Evolutionary conservation across 2,797 vertebrate genomes (phyloP), one percentile per base, ranked within the genome.

Genomic region (Myioborus miniatus): DNA sequence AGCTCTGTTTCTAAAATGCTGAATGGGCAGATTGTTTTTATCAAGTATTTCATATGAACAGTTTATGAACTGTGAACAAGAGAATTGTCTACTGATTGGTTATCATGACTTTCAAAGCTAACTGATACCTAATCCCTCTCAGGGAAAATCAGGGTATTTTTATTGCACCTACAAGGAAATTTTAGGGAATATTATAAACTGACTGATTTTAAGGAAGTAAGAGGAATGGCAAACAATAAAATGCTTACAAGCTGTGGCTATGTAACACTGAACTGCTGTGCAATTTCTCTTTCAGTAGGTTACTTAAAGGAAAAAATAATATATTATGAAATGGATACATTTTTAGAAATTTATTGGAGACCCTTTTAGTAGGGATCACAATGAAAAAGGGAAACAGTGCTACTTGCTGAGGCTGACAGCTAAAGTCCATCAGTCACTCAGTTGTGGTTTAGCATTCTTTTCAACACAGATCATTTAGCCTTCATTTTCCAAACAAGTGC

Each of bases 51-150:
- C 41, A 39, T 71, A 44, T 5, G 58, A 86, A 52, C 52, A 56
- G 52, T 77, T 83, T 74, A 93, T 59, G 68, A 95, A 64, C 62
- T 44, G 59, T 85, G 90, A 95, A 87, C 62, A 86, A 81, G 53
- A 77, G 17, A 39, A 46, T 53, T 58, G 49, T 58, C 43, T 65
- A n/a, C 50, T 76, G 24, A 72, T 64, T 60, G 52, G n/a, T 72
- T 78, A 78, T 81, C 68, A 53, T 49, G 58, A 65, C 71, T 95
- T 92, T 90, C 81, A 80, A 62, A 83, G 32, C 56, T 71, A 89
- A 87, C 49, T 55, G 69, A 90, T 39, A 93, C 9, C 47, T 65
- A 69, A 78, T 9, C 15, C 16, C 21, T 50, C 74, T 72, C 26
- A 26, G 67, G 65, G 60, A 79, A 77, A 93, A 81, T 27, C 50